phyloP scores from a whole-genome alignment of 2,113 vertebrate genomes.

The Spizaetus ornatus region DNA sequence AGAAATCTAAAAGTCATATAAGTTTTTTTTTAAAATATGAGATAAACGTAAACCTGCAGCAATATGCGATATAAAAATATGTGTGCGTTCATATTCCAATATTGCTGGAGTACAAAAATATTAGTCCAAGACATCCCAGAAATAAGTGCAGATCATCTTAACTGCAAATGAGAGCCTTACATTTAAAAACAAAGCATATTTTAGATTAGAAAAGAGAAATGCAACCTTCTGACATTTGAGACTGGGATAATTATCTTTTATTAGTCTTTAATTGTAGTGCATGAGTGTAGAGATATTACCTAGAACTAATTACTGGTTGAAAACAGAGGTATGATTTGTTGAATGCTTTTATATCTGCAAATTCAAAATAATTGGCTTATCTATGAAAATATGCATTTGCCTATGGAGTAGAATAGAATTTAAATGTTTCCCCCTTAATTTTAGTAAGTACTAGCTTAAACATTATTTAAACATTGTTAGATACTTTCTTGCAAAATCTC shows the following conservation, averaged over 20 bases:
- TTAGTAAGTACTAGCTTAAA: neutral
- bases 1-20: neutral
- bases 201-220: neutral
- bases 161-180: neutral
- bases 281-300: neutral
- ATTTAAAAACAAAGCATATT: neutral
- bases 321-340: neutral
- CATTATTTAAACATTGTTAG: neutral
- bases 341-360: neutral
- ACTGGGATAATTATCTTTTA: slow-evolving; percentile 10
- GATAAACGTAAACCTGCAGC: neutral
- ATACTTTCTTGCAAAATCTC: neutral
- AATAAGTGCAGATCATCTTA: neutral
- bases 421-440: neutral
- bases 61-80: neutral
- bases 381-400: neutral
- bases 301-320: slow-evolving; percentile 9
- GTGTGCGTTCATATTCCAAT: neutral
- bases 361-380: neutral
- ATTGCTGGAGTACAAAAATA: neutral
- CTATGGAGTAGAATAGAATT: neutral
- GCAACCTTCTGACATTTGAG: neutral
- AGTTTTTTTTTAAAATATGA: neutral
- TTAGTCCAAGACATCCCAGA: neutral
- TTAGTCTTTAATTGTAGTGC: neutral